Base-by-base conservation (phyloP, 2,797 vertebrate species). In the Serranus cabrilla region DNA sequence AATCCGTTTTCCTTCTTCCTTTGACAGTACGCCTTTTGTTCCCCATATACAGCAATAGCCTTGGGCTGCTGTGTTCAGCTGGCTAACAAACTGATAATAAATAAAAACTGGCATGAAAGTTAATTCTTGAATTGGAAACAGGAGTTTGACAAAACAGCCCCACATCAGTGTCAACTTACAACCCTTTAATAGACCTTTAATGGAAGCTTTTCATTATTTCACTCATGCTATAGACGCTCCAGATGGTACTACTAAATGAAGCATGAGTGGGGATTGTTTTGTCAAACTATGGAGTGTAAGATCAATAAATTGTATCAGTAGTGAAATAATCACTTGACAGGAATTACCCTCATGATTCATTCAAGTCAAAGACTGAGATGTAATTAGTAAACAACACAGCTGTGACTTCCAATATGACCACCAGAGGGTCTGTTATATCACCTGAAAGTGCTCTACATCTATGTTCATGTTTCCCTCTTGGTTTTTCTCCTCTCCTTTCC, bases 401-500 rank as follows among this genome's bases (percentile, higher is more conserved):
- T 63, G 42, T 66, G 40, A 39, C 43, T 62, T 70, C 13, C n/a
- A 43, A 10, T 16, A 23, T 42, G 5, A 42, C 34, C 34, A 73
- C 17, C 45, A 58, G n/a, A 40, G 43, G 43, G 21, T 73, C 58
- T 66, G 2, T 58, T 34, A 52, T 27, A 55, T 66, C 20, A 25
- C 58, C 52, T 34, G 4, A 27, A 50, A 52, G 37, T 57, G 58
- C 49, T 76, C 20, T 34, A 18, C 54, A 34, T 43, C 20, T 18
- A 21, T 62, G 43, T 69, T 71, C 4, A 46, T 73, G 45, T 37
- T 17, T 50, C 42, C 45, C 8, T 46, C 11, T 42, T 46, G 51
- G 69, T 57, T 49, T n/a, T 42, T 42, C n/a, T 61, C 18, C 40
- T 37, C 31, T 60, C 4, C 0, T 39, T 54, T 67, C 52, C 9